Percentiles rank a stretch among this genome's conserved stretches.
Conservation (phyloP, 2,113 vertebrate genomes). For the Laticauda colubrina region DNA sequence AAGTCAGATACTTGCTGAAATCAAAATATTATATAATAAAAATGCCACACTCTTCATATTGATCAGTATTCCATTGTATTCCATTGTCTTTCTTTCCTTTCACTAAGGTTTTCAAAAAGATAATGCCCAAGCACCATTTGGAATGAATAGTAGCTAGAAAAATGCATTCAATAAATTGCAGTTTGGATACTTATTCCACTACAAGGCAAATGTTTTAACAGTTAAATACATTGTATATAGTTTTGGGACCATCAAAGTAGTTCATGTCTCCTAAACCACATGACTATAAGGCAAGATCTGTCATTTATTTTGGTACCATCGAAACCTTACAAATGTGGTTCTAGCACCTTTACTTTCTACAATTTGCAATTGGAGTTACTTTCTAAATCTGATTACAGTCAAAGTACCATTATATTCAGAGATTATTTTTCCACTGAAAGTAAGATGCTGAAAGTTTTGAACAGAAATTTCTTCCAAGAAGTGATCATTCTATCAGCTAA, state of each 20-base stretch:
- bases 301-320: neutral
- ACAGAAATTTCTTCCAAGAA: neutral
- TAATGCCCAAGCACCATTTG: neutral
- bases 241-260: neutral
- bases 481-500: neutral
- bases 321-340: neutral
- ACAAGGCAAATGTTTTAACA: neutral
- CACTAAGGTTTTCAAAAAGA: neutral
- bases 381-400: neutral
- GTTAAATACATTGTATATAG: neutral
- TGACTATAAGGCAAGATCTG: neutral
- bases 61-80: neutral
- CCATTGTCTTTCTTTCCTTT: neutral
- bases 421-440: neutral
- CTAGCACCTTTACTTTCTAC: neutral
- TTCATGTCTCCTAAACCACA: neutral
- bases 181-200: neutral
- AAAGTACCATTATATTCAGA: neutral
- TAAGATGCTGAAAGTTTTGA: neutral
- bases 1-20: neutral
- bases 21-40: slow-evolving; percentile 6
- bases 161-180: neutral
- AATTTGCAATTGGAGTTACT: neutral
- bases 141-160: neutral
- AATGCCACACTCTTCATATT: neutral